phyloP scores from a whole-genome alignment of 2,113 vertebrate genomes.

The chimpanzee (Pan troglodytes) region NHGRI_mPanTro3-v2.1_pri NC_072411.2:99004501-99005000 shows the following conservation, averaged over 20 bases:
- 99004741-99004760: not conserved
- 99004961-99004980: not conserved
- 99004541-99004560: not conserved
- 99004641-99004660: not conserved
- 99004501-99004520: not conserved
- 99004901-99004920: not conserved
- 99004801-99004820: not conserved
- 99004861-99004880: conserved; percentile 28
- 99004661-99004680: not conserved
- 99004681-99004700: not conserved
- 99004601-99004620: not conserved
- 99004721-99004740: not conserved
- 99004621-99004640: not conserved
- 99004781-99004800: not conserved
- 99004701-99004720: not conserved
- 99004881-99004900: not conserved
- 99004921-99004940: not conserved
- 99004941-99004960: not conserved
- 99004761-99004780: not conserved
- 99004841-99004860: not conserved
- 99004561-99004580: not conserved
- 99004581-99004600: not conserved
- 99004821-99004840: not conserved
- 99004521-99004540: not conserved
- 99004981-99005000: not conserved